These are phyloP conservation scores for Melanerpes formicivorus DNA, from an alignment of 2,113 vertebrate species.

Conservation along the genomic window DNA sequence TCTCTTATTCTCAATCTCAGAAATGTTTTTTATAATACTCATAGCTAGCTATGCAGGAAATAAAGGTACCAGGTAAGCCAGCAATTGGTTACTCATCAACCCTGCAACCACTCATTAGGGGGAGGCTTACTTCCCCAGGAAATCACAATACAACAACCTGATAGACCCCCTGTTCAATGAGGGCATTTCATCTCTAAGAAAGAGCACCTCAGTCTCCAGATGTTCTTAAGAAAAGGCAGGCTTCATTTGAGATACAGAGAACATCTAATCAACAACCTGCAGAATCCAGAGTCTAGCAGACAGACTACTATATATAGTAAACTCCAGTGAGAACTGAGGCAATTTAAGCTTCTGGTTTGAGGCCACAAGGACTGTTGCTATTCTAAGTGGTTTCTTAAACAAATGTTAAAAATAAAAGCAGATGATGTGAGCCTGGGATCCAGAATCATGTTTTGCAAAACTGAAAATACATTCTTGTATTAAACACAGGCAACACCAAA, in stretches of 20 bases:
- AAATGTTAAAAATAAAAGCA: not conserved
- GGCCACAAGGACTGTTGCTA: not conserved
- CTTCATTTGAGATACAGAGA: not conserved
- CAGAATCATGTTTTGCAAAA: not conserved
- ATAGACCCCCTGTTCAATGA: not conserved
- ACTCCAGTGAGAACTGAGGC: not conserved
- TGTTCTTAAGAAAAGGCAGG: not conserved
- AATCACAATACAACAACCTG: not conserved
- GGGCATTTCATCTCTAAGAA: not conserved
- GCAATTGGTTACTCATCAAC: not conserved
- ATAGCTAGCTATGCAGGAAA: not conserved
- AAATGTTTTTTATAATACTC: not conserved
- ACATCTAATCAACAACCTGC: not conserved
- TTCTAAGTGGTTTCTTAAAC: not conserved
- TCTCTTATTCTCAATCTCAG: not conserved
- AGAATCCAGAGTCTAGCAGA: not conserved
- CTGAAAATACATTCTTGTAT: not conserved
- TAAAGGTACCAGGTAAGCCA: not conserved
- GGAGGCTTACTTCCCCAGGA: not conserved
- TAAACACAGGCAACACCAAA: not conserved
- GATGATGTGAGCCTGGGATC: fast-evolving
- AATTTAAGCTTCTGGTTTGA: not conserved
- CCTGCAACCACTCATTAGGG: not conserved
- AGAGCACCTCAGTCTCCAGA: not conserved
- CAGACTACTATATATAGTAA: not conserved